Base-by-base conservation (phyloP, 1,140 invertebrate genomes). In the Calephelis nemesis region DNA sequence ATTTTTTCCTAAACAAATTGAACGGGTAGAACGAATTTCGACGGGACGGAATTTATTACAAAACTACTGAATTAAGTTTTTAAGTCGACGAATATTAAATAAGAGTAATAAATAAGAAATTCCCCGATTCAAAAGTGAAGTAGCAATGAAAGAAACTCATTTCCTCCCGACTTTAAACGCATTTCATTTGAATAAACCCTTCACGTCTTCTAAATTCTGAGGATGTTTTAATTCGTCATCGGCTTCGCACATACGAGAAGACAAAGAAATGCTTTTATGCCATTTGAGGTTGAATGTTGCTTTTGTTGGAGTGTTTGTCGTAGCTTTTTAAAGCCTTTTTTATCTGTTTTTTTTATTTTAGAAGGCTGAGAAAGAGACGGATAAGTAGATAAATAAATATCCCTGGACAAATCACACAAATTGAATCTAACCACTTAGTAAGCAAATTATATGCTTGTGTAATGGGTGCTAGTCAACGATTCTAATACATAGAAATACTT, bases 61-160 rank as follows among this genome's bases (percentile, higher is more conserved):
- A 45, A 45, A 45, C 42, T 45, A 45, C 42, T 45, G 7, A 45
- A 45, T 7, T 45, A 9, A 45, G 42, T 45, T 45, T 45, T 45
- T 45, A 45, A 45, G 42, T 0, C 52, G 15, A 50, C 48, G 11
- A 49, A 19, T 39, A 39, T 15, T 47, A 58, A 58, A 58, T 58
- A n/a, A 58, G 30, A 11, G 39, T 39, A 58, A 48, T 47, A 47
- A 48, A 15, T 47, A 40, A 2, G 48, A 64, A 64, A 60, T 60
- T 30, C 10, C 19, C 12, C 15, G 39, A 7, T 10, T 50, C 11
- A n/a, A 50, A 65, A 65, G 19, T 65, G 63, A 65, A 64, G 54
- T 58, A 58, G 63, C 63, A 64, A 65, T 65, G 47, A 65, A 65
- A 65, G 63, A 40, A 50, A 49, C 63, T 65, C 54, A 58, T 58